Base-by-base conservation (phyloP, 2,888 invertebrate species). In the Amiota minor region DNA sequence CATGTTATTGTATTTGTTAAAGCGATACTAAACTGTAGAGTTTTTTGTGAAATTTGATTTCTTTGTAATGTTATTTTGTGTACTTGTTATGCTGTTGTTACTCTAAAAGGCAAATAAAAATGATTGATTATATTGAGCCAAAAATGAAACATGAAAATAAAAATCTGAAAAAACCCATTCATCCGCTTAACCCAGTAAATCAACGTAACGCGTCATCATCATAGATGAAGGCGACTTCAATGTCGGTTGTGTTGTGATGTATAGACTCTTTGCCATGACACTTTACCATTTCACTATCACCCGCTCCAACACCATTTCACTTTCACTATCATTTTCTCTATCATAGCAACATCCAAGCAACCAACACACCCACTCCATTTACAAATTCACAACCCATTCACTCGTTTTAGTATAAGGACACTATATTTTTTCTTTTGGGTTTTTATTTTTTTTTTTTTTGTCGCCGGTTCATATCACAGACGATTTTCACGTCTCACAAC, bases 81-180 rank as follows among this genome's bases (percentile, higher is more conserved):
- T 59, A 20, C 11, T 59, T 59, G 59, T 35, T 35, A 20, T 59
- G 20, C 11, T 59, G 11, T 53, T 53, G 53, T n/a, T 53, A 53
- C 14, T 53, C 53, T 53, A 62, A 16, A 16, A 68, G 20, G 67
- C 67, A 49, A 49, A 67, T 49, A 67, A 68, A 68, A 68, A 68
- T 68, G 67, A 68, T 68, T 68, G 67, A 68, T 68, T 68, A 68
- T 68, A 53, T 68, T 20, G 67, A 20, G 49, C 20, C 65, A 47
- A 47, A 9, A 47, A 16, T 14, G 16, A 18, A 16, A n/a, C 53
- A n/a, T 16, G 14, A 16, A 65, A 65, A 49, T 23, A 62, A 23
- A 23, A 35, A 62, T 23, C 35, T 0, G 9, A 47, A 65, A 65
- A 65, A 49, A 12, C 8, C n/a, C 8, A 68, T 23, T n/a, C 46